Evolutionary conservation across 2,888 invertebrate species (phyloP).

Genomic region (Nomada lathburiana): DNA sequence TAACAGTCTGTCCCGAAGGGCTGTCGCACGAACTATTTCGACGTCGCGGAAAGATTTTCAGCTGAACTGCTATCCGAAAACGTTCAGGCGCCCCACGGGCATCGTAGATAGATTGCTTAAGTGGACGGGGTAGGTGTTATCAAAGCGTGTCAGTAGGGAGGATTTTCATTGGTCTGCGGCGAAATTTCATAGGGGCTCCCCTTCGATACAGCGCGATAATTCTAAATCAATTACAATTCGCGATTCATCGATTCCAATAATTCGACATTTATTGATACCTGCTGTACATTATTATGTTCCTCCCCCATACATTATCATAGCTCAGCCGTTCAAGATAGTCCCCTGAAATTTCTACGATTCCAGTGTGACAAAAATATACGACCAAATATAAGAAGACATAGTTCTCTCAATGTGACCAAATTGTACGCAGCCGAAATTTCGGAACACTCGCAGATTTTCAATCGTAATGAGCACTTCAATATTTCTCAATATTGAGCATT

Average conservation of each 20-base stretch:
- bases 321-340: too few relatives aligned
- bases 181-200: slow-evolving; percentile 1
- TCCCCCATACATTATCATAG: too few relatives aligned
- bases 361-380: too few relatives aligned
- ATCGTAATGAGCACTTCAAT: too few relatives aligned
- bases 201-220: not conserved
- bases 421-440: too few relatives aligned
- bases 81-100: not conserved
- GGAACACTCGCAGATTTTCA: too few relatives aligned
- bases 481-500: too few relatives aligned
- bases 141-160: slow-evolving; percentile 8
- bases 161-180: slow-evolving; percentile 5
- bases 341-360: too few relatives aligned
- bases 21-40: not conserved
- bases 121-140: slow-evolving; percentile 11
- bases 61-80: slow-evolving; percentile 9
- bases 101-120: slow-evolving; percentile 6
- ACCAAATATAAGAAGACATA: too few relatives aligned
- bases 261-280: too few relatives aligned
- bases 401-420: too few relatives aligned
- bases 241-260: not conserved
- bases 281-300: too few relatives aligned
- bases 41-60: not conserved
- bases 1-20: not conserved
- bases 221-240: not conserved